Conservation (phyloP, 2,888 invertebrate species). For the Cheilosia impressa region DNA sequence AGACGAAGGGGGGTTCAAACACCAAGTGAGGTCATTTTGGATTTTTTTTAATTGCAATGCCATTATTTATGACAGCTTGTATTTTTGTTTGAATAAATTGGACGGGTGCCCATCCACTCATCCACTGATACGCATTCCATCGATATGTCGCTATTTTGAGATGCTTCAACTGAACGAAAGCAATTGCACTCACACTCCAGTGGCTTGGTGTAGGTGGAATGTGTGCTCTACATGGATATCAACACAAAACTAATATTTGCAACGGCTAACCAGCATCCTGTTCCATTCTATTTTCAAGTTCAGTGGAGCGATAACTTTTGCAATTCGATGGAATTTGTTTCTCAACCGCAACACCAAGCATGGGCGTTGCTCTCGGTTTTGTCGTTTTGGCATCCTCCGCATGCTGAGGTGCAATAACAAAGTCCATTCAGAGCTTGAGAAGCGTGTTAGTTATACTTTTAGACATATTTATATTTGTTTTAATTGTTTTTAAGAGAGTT, state of each 20-base stretch:
- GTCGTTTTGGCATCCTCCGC: neutral
- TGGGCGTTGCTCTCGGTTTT: neutral
- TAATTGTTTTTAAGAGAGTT: too few species aligned
- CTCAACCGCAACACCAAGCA: neutral
- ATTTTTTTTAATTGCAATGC: too few species aligned
- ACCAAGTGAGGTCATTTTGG: too few species aligned
- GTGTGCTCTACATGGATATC: conserved; percentile 5
- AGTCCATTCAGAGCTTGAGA: neutral
- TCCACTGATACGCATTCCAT: too few species aligned
- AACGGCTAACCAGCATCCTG: conserved; percentile 27
- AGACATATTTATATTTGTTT: neutral
- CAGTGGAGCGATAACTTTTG: conserved; percentile 44
- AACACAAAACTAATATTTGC: conserved; percentile 38
- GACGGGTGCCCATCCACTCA: too few species aligned
- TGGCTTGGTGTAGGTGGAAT: conserved; percentile 21
- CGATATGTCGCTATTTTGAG: neutral
- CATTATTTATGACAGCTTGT: too few species aligned
- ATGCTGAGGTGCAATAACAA: neutral
- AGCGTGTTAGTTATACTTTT: neutral
- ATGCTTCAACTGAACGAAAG: neutral
- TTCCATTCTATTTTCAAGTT: conserved; percentile 53
- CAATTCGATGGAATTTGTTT: conserved; percentile 22
- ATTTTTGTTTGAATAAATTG: too few species aligned
- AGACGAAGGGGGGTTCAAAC: too few species aligned
- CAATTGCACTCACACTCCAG: conserved; percentile 31